Percentiles rank a stretch among this genome's conserved stretches.
Evolutionary conservation across 2,113 vertebrate genomes (phyloP).

Genomic region (Sebastes schlegelii): DNA sequence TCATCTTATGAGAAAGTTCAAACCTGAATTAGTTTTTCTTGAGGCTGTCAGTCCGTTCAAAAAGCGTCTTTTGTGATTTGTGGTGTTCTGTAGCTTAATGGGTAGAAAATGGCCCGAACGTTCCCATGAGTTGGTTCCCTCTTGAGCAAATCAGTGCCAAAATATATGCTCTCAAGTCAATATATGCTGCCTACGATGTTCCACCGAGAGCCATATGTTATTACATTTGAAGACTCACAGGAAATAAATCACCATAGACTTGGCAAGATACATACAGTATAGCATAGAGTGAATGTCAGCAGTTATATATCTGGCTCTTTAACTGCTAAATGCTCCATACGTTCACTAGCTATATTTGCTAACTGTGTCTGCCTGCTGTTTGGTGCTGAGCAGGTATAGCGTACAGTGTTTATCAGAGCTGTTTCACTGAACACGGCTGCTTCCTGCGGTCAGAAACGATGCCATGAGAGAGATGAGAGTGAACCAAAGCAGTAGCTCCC

Average conservation of each 20-base stretch:
- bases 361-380: neutral
- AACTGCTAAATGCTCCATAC: neutral
- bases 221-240: neutral
- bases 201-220: neutral
- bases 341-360: neutral
- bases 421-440: neutral
- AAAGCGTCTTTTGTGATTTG: neutral
- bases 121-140: neutral
- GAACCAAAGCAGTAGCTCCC: neutral
- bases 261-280: neutral
- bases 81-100: neutral
- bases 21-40: neutral
- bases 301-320: neutral
- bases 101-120: neutral
- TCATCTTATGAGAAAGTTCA: constrained; percentile 6
- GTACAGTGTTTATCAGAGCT: neutral
- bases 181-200: neutral
- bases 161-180: neutral
- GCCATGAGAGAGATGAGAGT: neutral
- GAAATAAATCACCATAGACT: constrained; percentile 2
- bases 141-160: neutral
- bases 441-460: neutral
- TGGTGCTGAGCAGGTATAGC: neutral
- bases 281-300: neutral
- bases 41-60: neutral